These are phyloP conservation scores for Oreortyx pictus DNA, from an alignment of 2,797 vertebrate genomes.

Conservation along the genomic window DNA sequence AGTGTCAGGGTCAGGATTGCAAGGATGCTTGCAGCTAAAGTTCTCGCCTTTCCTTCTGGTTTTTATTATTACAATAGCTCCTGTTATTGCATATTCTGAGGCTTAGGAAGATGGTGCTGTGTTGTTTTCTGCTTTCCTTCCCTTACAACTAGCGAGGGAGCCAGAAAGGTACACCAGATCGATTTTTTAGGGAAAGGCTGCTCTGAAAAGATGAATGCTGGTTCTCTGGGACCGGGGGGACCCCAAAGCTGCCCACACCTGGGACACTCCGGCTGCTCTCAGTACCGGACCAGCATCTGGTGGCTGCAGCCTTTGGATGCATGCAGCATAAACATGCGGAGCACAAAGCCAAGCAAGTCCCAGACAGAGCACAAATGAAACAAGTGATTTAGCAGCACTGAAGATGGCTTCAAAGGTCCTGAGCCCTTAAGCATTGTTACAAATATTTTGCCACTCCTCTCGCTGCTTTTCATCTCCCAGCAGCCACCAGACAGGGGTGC, in stretches of 20 bases:
- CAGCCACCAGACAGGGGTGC: conserved; percentile 9
- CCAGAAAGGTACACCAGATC: background rate
- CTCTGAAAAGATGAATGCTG: background rate
- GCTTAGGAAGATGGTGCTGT: background rate
- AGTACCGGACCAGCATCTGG: background rate
- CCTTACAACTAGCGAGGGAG: background rate
- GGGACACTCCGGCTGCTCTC: background rate
- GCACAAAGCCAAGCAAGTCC: conserved; percentile 62
- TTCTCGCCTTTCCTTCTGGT: background rate
- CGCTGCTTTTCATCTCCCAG: conserved; percentile 47
- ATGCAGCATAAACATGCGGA: conserved; percentile 40
- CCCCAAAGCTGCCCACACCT: background rate
- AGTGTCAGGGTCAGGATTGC: conserved; percentile 5
- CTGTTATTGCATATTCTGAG: background rate
- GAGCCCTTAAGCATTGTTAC: conserved; percentile 33
- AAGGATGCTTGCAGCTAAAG: conserved; percentile 11
- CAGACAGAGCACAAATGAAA: conserved; percentile 58
- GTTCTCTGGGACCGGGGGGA: background rate
- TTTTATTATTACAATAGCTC: conserved; percentile 14
- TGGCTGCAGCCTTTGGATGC: background rate
- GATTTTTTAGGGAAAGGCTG: background rate
- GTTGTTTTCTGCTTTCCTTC: conserved; percentile 8
- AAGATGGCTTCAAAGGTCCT: conserved; percentile 42
- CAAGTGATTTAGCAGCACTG: conserved; percentile 22
- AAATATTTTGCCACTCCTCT: conserved; percentile 37